Evolutionary conservation across 2,113 vertebrate genomes (phyloP), one percentile per base, ranked within the genome.

Genomic region (Glareola pratincola): DNA sequence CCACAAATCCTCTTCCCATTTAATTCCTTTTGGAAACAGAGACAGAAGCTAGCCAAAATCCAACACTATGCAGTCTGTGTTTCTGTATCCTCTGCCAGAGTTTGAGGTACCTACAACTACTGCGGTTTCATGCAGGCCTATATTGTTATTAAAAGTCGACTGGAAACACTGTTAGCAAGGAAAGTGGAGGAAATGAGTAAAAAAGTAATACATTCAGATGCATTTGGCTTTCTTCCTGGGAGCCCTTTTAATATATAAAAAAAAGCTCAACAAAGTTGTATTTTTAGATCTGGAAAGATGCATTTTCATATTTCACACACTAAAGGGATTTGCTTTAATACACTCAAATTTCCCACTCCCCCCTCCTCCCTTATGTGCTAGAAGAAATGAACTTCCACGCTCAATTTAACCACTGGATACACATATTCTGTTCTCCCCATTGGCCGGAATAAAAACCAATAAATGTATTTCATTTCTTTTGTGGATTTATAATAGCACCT

Each of bases 301-400:
- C 2, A 0, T 36, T 96, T 93, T 80, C 0, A 0, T 80, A 69
- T 90, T 97, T 94, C 51, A 74, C 34, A 39, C 92, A 81, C 95
- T 94, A 93, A 97, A 81, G 94, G 85, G 96, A 96, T 96, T 97
- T 97, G 88, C 76, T 68, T 94, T 91, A 93, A 94, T 92, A 93
- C 79, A 93, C 88, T 95, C 68, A 77, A 67, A 84, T 94, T 96
- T 90, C 64, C 45, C 80, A 51, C 66, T 66, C 64, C 86, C 32
- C 79, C 64, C 79, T 57, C 71, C 62, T 93, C 75, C 67, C 54
- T 88, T 56, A 23, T 84, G 64, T 51, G 64, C 85, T 78, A 29
- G 79, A 92, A 92, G 50, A 95, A 96, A 96, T 92, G 63, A 96
- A 90, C 59, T 91, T 94, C 88, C 88, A 80, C 91, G 68, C 76